Evolutionary conservation across 2,797 vertebrate genomes (phyloP).

Genomic region (Cheracebus regulus): DNA sequence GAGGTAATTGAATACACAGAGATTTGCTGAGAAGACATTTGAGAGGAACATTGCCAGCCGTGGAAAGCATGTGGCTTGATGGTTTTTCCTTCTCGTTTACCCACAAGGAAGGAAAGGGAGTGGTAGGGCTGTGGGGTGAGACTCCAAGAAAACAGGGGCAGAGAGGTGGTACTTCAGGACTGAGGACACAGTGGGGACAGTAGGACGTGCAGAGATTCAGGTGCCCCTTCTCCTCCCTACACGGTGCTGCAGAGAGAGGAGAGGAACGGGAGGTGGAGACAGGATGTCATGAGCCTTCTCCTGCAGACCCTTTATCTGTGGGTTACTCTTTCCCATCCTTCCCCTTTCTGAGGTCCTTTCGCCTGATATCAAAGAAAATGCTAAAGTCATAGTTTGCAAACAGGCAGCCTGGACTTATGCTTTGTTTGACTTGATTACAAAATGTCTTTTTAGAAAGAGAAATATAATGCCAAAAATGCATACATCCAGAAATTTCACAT

Average conservation of each 20-base stretch:
- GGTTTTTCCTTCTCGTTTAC: conserved; percentile 62
- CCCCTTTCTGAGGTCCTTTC: neutral
- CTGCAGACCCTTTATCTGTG: neutral
- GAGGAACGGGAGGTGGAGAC: neutral
- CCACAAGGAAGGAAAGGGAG: conserved; percentile 54
- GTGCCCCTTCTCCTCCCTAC: neutral
- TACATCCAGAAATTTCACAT: neutral
- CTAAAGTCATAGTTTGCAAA: neutral
- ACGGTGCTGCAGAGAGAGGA: too few relatives aligned
- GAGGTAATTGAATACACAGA: conserved; percentile 85
- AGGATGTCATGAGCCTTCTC: fast-evolving
- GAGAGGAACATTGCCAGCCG: conserved; percentile 68
- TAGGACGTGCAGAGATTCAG: neutral
- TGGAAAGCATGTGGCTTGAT: conserved; percentile 21
- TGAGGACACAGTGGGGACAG: neutral
- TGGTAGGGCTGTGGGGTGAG: fast-evolving
- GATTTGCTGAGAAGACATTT: conserved; percentile 81
- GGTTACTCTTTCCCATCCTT: neutral
- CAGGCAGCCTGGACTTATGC: neutral
- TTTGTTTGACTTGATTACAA: neutral
- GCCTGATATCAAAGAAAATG: neutral
- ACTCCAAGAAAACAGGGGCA: too few relatives aligned
- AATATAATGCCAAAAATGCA: neutral
- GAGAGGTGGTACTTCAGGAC: neutral
- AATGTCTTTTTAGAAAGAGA: neutral